These are phyloP conservation scores for Geopemphigus sp. DNA, from an alignment of 1,140 invertebrate genomes.

Conservation along the genomic window DNA sequence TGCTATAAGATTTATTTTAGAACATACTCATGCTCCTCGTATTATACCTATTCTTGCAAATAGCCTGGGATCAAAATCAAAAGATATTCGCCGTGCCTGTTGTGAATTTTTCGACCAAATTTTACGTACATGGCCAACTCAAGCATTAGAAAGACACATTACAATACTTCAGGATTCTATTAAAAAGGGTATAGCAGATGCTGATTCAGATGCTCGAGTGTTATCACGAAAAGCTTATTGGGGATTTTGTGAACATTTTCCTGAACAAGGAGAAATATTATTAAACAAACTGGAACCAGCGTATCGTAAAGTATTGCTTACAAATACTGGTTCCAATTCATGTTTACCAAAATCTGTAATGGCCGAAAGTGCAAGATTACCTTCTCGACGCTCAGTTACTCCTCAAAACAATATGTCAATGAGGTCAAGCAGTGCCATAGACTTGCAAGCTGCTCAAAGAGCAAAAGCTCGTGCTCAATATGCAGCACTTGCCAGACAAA, in stretches of 20 bases:
- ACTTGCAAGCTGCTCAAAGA: constrained; percentile 81
- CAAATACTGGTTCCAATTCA: constrained; percentile 47
- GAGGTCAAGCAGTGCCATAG: constrained; percentile 89
- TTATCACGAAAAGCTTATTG: constrained; percentile 82
- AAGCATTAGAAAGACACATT: constrained; percentile 79
- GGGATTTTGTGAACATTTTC: constrained; percentile 87
- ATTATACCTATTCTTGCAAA: constrained; percentile 83
- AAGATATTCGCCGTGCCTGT: constrained; percentile 79
- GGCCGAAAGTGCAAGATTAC: constrained; percentile 44
- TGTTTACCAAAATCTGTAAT: constrained; percentile 47
- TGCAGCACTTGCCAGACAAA: constrained; percentile 71
- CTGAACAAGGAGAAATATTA: constrained; percentile 81
- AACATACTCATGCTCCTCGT: constrained; percentile 78
- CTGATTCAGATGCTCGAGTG: constrained; percentile 82
- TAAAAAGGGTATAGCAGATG: constrained; percentile 86
- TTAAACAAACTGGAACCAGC: constrained; percentile 78
- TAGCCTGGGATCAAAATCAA: constrained; percentile 82
- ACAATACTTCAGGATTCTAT: constrained; percentile 77
- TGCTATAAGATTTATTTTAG: constrained; percentile 84
- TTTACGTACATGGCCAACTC: constrained; percentile 79
- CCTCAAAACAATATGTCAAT: constrained; percentile 54
- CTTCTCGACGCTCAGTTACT: constrained; percentile 49
- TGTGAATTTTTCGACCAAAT: constrained; percentile 85
- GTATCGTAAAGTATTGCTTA: constrained; percentile 57
- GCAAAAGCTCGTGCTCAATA: constrained; percentile 79